phyloP scores from a whole-genome alignment of 2,797 vertebrate genomes.

The Amphiprion clarkii region DNA sequence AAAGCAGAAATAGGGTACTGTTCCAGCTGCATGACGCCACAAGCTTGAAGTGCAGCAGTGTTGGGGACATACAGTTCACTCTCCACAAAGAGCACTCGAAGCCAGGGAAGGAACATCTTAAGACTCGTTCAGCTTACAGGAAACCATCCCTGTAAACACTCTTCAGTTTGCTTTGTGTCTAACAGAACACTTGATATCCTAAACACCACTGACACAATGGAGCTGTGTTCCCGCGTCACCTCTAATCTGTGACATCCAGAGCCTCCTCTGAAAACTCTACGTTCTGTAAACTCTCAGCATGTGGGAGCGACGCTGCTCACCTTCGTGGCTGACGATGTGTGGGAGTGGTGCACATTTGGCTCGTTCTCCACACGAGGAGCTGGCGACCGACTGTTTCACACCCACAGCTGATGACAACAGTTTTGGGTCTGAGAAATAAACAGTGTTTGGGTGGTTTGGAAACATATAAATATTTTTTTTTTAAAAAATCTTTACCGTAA shows the following conservation, averaged over 20 bases:
- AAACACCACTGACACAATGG: constrained; percentile 41
- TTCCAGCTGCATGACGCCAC: background rate
- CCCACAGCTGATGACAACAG: background rate
- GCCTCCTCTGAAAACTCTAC: background rate
- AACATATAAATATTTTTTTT: constrained; percentile 4
- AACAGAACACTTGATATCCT: constrained; percentile 36
- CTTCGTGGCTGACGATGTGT: constrained; percentile 20
- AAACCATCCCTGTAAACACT: constrained; percentile 50
- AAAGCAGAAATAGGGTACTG: no score
- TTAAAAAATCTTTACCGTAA: background rate
- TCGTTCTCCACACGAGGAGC: background rate
- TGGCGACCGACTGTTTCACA: constrained; percentile 7
- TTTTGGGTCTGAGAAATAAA: background rate
- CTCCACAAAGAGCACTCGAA: background rate
- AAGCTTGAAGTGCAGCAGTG: background rate
- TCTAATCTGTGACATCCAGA: constrained; percentile 12
- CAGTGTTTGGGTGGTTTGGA: background rate
- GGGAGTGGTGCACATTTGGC: background rate
- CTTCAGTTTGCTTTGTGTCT: constrained; percentile 40
- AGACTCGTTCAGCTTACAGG: constrained; percentile 32
- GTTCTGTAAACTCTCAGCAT: constrained; percentile 1
- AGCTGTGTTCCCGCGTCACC: constrained; percentile 18
- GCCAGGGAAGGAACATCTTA: background rate
- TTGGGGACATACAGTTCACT: constrained; percentile 13
- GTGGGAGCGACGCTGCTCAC: constrained; percentile 19